Evolutionary conservation across 2,797 vertebrate species (phyloP), one percentile per base, ranked within the genome.

Genomic region (Acanthiza pusilla): DNA sequence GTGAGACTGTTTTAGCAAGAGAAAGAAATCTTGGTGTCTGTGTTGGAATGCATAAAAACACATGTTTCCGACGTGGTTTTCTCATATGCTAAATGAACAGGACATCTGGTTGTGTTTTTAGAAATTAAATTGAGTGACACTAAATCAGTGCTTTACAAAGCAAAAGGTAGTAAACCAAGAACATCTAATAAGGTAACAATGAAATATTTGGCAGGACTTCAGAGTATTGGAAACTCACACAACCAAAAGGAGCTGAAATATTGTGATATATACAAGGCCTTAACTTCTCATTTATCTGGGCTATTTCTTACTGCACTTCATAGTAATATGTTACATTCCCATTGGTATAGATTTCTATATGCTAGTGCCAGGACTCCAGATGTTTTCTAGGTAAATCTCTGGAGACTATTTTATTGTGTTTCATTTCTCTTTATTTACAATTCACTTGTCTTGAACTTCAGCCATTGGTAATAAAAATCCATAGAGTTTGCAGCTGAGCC

Each of bases 41-140:
- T 78, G 65, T 42, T 86, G 83, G 84, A 94, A 89, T 92, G 83
- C 71, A 72, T 42, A 57, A 93, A 95, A 71, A 27, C 92, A 96
- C 38, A 86, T 91, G 88, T 95, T 97, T 86, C 75, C 13, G 10
- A 85, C 89, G 95, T 11, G 91, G 91, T 85, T 96, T 96, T 93
- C 87, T 96, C 76, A 23, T 91, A 80, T 68, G 74, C 60, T 92
- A 92, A 97, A 95, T 92, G 85, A 94, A 65, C 62, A 73, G 68
- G 77, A 88, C 93, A 95, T 97, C 92, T 97, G 96, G 93, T 93
- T 97, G 76, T 85, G 89, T 76, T 97, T 96, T 96, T 47, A 34
- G 89, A 88, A 94, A 87, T 94, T 50, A 96, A 97, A 95, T 94
- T 91, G 93, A 93, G 48, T 91, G 82, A 87, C 89, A 89, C 77